Conservation (phyloP, 2,888 invertebrate species). For the Orthosia gracilis region DNA sequence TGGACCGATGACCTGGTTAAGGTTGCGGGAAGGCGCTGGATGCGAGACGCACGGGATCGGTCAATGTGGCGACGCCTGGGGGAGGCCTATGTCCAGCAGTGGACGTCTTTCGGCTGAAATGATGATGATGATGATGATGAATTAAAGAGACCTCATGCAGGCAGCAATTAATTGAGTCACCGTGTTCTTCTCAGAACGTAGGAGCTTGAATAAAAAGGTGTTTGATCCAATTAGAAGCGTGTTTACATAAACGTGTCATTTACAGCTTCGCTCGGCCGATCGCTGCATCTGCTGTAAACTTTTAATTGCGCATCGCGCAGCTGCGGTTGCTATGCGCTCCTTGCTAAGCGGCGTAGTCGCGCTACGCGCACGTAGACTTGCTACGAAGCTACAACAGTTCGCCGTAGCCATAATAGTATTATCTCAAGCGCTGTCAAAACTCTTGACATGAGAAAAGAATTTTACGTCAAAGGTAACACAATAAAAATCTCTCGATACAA, state of each 20-base stretch:
- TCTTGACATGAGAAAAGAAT: slow-evolving; percentile 53
- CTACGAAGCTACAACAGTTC: slow-evolving; percentile 60
- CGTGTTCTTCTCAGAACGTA: slow-evolving; percentile 39
- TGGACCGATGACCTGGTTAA: too few species aligned
- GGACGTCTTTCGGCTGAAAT: too few species aligned
- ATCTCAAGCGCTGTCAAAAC: slow-evolving; percentile 55
- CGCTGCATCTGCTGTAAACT: slow-evolving; percentile 75
- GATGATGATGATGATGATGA: too few species aligned
- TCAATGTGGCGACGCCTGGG: too few species aligned
- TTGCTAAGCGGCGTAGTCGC: slow-evolving; percentile 45
- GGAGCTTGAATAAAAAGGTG: slow-evolving; percentile 60
- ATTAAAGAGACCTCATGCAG: slow-evolving; percentile 50
- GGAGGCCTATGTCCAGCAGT: too few species aligned
- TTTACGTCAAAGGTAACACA: slow-evolving; percentile 51
- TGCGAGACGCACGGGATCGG: too few species aligned
- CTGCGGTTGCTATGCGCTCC: slow-evolving; percentile 53
- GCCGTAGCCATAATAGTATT: slow-evolving; percentile 59
- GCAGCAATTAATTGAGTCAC: slow-evolving; percentile 61
- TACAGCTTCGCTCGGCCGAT: slow-evolving; percentile 77
- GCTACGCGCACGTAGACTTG: slow-evolving; percentile 59
- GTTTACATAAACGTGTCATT: slow-evolving; percentile 77
- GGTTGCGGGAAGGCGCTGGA: too few species aligned
- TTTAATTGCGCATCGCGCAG: slow-evolving; percentile 77
- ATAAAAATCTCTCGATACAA: slow-evolving; percentile 50
- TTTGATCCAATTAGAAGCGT: slow-evolving; percentile 75